Evolutionary conservation across 2,797 vertebrate genomes (phyloP).

Genomic region (Psittacula echo): DNA sequence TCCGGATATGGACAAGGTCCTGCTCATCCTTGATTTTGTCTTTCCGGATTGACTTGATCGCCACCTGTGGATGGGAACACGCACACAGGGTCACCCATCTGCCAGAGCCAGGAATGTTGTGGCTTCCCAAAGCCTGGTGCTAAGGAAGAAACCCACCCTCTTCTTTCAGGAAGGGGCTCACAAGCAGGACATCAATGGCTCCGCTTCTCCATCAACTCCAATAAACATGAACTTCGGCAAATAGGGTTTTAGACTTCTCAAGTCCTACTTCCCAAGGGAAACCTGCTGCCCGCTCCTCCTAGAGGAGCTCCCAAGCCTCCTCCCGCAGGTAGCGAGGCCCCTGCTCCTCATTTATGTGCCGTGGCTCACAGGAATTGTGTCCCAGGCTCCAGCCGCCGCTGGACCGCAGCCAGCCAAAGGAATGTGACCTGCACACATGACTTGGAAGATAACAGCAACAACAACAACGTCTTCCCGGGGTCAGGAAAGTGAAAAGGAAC

Average conservation of each 20-base stretch:
- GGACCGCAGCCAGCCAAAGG: neutral
- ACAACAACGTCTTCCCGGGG: neutral
- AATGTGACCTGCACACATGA: neutral
- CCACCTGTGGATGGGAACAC: conserved; percentile 81
- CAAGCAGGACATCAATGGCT: rapidly evolving
- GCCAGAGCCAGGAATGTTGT: neutral
- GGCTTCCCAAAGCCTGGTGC: neutral
- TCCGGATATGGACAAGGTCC: conserved; percentile 92
- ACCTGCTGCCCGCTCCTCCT: neutral
- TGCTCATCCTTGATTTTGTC: conserved; percentile 95
- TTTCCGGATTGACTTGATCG: conserved; percentile 96
- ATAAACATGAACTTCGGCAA: rapidly evolving
- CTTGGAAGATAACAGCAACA: neutral
- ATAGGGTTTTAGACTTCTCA: neutral
- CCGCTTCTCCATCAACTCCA: neutral
- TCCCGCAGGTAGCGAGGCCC: neutral
- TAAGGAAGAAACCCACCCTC: neutral
- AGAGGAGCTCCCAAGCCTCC: neutral
- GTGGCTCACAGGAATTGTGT: neutral
- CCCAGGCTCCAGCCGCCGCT: neutral
- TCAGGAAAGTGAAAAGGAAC: neutral
- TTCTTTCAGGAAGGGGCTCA: neutral
- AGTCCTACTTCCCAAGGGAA: neutral
- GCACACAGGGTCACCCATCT: neutral
- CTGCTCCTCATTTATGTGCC: neutral